phyloP scores from a whole-genome alignment of 2,113 vertebrate genomes.

The Lanius collurio region DNA sequence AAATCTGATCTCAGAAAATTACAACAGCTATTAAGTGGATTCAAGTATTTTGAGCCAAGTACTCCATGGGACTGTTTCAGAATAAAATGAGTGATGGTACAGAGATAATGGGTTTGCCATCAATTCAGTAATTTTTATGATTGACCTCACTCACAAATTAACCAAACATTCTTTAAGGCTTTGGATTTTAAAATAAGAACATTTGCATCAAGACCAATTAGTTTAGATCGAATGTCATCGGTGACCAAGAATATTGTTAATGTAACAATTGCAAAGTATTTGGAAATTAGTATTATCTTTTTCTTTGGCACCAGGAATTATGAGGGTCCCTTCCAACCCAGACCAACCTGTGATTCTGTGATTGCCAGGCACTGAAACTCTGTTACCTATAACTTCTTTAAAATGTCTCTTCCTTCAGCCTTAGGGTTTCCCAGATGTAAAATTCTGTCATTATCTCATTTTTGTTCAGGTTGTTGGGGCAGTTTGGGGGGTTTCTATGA shows the following conservation, averaged over 20 bases:
- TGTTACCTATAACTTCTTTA: not conserved
- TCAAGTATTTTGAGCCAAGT: not conserved
- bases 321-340: not conserved
- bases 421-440: not conserved
- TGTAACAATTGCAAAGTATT: not conserved
- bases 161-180: fast-evolving
- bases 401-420: not conserved
- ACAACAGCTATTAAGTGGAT: not conserved
- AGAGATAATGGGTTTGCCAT: not conserved
- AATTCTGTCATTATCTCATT: not conserved
- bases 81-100: not conserved
- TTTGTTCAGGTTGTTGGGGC: not conserved
- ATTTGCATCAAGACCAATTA: not conserved
- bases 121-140: not conserved
- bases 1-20: not conserved
- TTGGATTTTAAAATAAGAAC: not conserved
- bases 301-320: not conserved
- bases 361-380: not conserved
- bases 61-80: not conserved
- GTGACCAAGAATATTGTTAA: not conserved
- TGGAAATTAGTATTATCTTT: not conserved
- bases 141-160: not conserved
- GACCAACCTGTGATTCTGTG: not conserved
- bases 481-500: not conserved
- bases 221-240: not conserved